Evolutionary conservation across 2,888 invertebrate species (phyloP).

Genomic region (Mesochorus sp.): DNA sequence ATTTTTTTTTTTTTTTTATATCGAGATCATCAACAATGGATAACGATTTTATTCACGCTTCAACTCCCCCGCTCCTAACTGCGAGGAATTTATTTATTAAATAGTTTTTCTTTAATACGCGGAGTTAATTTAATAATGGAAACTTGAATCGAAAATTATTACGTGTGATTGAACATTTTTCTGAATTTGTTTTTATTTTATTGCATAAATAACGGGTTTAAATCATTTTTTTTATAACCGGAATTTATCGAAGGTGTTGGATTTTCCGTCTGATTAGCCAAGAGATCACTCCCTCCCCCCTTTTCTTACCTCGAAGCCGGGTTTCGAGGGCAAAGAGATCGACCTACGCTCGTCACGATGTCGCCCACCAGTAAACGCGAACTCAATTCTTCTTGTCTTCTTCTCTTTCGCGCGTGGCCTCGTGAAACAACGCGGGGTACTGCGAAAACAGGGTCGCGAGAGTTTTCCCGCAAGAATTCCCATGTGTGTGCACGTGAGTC

Average conservation of each 20-base stretch:
- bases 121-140: too few species aligned
- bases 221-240: too few species aligned
- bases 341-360: constrained; percentile 66
- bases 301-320: too few species aligned
- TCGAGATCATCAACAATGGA: constrained; percentile 16
- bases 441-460: background rate
- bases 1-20: constrained; percentile 19
- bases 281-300: constrained; percentile 57
- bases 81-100: background rate
- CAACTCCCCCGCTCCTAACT: too few species aligned
- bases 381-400: constrained; percentile 54
- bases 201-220: too few species aligned
- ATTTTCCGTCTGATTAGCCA: constrained; percentile 43
- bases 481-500: background rate
- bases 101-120: too few species aligned
- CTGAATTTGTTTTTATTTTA: too few species aligned
- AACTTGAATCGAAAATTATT: background rate
- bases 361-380: constrained; percentile 71
- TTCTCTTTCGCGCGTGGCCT: constrained; percentile 44
- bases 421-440: background rate
- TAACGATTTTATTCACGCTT: background rate
- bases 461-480: background rate
- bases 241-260: constrained; percentile 1
- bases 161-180: too few species aligned
- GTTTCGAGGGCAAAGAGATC: constrained; percentile 60